Evolutionary conservation across 2,113 vertebrate genomes (phyloP), one percentile per base, ranked within the genome.

Genomic region (Pyxicephalus adspersus): DNA sequence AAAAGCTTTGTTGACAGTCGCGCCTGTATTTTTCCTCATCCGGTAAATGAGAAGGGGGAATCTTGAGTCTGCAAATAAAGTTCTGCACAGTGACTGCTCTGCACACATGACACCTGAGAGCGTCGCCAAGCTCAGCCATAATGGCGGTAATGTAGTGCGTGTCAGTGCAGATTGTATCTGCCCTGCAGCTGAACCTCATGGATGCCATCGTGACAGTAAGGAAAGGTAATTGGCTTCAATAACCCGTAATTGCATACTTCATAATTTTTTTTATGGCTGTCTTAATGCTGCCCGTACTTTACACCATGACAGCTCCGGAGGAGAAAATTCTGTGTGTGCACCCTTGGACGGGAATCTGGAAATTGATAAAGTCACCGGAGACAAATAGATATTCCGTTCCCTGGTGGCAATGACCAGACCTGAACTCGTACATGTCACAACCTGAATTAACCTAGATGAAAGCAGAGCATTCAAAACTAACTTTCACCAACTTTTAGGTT

Each of bases 161-260:
- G 75, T 54, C 75, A n/a, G 16, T 25, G 26, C 50, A 63, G 38
- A 72, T 72, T 72, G 66, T 29, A 25, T 64, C 67, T 80, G 78
- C 55, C 78, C 78, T 50, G n/a, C n/a, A 57, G 55, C 52, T 80
- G 78, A 80, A 80, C 78, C 60, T 70, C 55, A 22, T 34, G 57
- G 13, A 22, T 72, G 66, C 64, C 78, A 72, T 72, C 54, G 28
- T 63, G 57, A 61, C 57, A 80, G 67, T 72, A 64, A n/a, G 25
- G 34, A 25, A 80, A 64, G 65, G 57, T 80, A 80, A 80, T 80
- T 71, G 78, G 55, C 64, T 80, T 64, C 78, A 52, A 80, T 80
- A 80, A 80, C 66, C 66, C 67, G 29, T 80, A 80, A 80, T 80
- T 80, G 67, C 57, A 54, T 61, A 71, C 57, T 71, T 71, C 34